A percentile compares a stretch with the other conserved stretches of the same genome.
Evolutionary conservation across 2,797 vertebrate genomes (phyloP).

Genomic region (Bovichtus variegatus): DNA sequence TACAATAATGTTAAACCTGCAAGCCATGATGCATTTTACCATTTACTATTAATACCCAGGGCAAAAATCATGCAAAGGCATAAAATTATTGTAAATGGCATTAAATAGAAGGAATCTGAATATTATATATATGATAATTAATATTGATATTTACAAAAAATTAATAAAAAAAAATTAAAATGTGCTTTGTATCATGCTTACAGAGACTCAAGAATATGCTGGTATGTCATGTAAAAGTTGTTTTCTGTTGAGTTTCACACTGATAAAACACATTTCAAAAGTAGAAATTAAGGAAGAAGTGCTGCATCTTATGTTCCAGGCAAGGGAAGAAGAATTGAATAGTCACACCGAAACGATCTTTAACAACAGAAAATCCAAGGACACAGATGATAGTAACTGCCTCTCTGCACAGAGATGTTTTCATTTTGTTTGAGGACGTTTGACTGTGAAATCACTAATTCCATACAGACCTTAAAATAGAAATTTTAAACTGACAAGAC

Average conservation of each 20-base stretch:
- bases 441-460: background rate
- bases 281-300: background rate
- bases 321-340: slow-evolving; percentile 14
- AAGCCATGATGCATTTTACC: background rate
- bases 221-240: background rate
- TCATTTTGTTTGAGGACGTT: slow-evolving; percentile 6
- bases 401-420: background rate
- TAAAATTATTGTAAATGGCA: background rate
- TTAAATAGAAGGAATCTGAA: background rate
- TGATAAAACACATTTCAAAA: background rate
- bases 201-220: background rate
- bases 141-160: background rate
- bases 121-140: background rate
- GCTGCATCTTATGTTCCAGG: slow-evolving; percentile 23
- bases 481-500: background rate
- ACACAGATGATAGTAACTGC: background rate
- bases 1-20: background rate
- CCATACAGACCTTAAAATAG: background rate
- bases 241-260: background rate
- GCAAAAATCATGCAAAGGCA: background rate
- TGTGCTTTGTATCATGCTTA: background rate
- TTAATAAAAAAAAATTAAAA: too few relatives aligned
- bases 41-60: background rate
- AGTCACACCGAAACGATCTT: slow-evolving; percentile 21
- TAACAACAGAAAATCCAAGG: slow-evolving; percentile 20